A percentile compares a stretch with the other conserved stretches of the same genome.
These are phyloP conservation scores for Sebastes ruberrimus DNA, from an alignment of 2,797 vertebrate species.

Conservation along the genomic window DNA sequence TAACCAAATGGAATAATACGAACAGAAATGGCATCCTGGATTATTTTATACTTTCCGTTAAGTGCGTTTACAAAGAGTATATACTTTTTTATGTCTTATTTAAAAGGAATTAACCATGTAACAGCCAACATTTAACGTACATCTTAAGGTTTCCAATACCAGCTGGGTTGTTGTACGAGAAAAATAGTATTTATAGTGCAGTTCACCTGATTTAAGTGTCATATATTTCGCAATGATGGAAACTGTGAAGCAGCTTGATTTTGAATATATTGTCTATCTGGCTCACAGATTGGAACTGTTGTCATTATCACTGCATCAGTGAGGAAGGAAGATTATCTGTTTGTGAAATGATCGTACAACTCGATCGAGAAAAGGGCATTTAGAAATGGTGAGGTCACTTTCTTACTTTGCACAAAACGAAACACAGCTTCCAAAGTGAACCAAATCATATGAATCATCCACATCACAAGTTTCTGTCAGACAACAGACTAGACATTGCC, in stretches of 20 bases:
- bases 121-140: background rate
- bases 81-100: conserved; percentile 59
- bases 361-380: conserved; percentile 1
- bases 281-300: conserved; percentile 35
- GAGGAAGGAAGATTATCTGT: conserved; percentile 33
- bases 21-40: background rate
- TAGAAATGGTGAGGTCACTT: background rate
- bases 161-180: background rate
- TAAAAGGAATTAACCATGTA: background rate
- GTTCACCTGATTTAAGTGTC: background rate
- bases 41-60: conserved; percentile 11
- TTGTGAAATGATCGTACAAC: conserved; percentile 25
- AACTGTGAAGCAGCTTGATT: conserved; percentile 25
- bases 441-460: conserved; percentile 3
- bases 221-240: background rate
- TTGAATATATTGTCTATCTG: conserved; percentile 7
- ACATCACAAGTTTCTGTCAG: background rate
- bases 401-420: conserved; percentile 24
- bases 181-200: background rate
- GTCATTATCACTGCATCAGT: conserved; percentile 69
- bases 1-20: conserved; percentile 17
- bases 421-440: conserved; percentile 11
- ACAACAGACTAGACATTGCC: conserved; percentile 17
- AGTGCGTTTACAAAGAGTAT: conserved; percentile 56
- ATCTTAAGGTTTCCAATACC: background rate